Base-by-base conservation (phyloP, 1,140 invertebrate species). In the Lucilia cuprina region DNA sequence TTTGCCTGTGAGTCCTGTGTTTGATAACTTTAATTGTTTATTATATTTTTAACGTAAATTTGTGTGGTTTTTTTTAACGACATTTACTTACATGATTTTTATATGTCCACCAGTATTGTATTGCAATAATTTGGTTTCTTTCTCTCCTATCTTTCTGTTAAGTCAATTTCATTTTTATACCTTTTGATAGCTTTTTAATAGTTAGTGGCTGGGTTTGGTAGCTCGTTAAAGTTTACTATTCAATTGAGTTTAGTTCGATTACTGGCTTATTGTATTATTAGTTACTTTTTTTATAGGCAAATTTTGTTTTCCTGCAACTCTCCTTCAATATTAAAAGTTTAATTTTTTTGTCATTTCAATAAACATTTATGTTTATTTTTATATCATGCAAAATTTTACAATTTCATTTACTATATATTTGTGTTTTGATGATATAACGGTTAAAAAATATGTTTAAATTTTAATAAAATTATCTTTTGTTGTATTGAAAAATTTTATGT, bases 11-110 rank as follows among this genome's bases (percentile, higher is more conserved):
- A 3, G 77, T 80, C 41, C n/a, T 70, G n/a, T 21, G 65, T 70
- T 70, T 70, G 65, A 70, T 70, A 70, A 70, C n/a, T 70, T 70
- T 70, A 70, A 70, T 70, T 70, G 65, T 70, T 70, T 70, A 70
- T 70, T 70, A 70, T 70, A 70, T 70, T 21, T 70, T 70, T 41
- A 7, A 41, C 41, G 10, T 41, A 7, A 41, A 41, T 41, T 41
- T 41, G 41, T 55, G 0, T 55, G 50, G 50, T 55, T n/a, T 55
- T 5, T 5, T n/a, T 60, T 60, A 60, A 60, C 7, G 55, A 14
- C 7, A 70, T 70, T 21, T n/a, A 25, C 19, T 60, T 70, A 70
- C 65, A 70, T 70, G 65, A 19, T 0, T 25, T 70, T 70, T 70
- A 21, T 21, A 12, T 19, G n/a, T 21, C n/a, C n/a, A 12, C 7